Evolutionary conservation across 2,888 invertebrate genomes (phyloP), one percentile per base, ranked within the genome.

Genomic region (Andrena haemorrhoa): DNA sequence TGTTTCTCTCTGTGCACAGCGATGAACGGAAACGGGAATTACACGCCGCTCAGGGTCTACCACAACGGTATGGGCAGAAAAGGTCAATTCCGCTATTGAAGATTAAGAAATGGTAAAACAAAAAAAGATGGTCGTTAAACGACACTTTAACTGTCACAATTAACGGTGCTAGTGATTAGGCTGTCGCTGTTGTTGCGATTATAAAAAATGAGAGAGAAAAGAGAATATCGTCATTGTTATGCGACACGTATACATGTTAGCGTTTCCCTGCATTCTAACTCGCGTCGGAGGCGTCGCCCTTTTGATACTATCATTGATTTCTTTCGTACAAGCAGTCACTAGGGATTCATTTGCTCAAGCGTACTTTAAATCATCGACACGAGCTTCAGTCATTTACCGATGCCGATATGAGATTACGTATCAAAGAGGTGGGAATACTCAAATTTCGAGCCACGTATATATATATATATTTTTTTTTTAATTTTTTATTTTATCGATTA

Each of bases 1-100:
- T 49, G 33, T 75, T 74, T 60, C 65, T 83, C 85, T 88, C 90
- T 85, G 82, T 75, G 94, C 94, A 47, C 94, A 96, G 96, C 96
- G 84, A 94, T 96, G 93, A 96, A 96, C 91, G 94, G 95, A 31
- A 96, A 96, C 90, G 97, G 97, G 71, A 96, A 95, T 83, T 97
- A 97, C 92, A 97, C 97, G 20, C 97, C 97, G 0, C 95, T 97
- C 92, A 95, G 97, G 88, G 97, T 97, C 12, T 97, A 97, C 91
- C 97, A 97, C 94, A 97, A 97, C 91, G 97, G 97, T 90, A 95
- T 97, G 90, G 97, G 97, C 83, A 96, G 96, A 92, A 97, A 97
- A 94, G 97, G 97, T 81, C 97, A 97, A 92, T 97, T 97, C 95
- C 96, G 97, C 93, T 97, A 97, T 94, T 97, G 95, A 95, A 64